A percentile compares a stretch with the other conserved stretches of the same genome.
Conservation (phyloP, 2,797 vertebrate species). For the Anolis apletophallus region DNA sequence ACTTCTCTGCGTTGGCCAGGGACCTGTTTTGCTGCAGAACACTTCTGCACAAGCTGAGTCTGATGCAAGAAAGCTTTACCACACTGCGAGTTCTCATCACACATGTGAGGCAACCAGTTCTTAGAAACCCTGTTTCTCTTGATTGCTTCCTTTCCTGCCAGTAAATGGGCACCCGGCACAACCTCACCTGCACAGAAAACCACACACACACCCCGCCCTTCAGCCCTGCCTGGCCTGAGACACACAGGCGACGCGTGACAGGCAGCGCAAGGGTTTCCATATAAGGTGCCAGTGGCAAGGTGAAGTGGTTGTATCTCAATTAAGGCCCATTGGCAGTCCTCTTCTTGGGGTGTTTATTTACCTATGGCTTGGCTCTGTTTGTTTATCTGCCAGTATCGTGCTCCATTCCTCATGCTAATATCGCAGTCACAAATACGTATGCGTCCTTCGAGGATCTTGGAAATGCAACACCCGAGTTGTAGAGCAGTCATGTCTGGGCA, state of each 20-base stretch:
- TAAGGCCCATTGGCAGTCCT: constrained; percentile 51
- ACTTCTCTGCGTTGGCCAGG: no score
- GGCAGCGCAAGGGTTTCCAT: constrained; percentile 45
- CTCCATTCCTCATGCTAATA: not conserved
- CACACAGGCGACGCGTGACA: constrained; percentile 31
- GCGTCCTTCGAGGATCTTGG: not conserved
- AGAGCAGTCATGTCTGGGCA: not conserved
- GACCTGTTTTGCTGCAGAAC: not conserved
- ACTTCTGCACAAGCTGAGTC: constrained; percentile 42
- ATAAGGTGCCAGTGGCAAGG: constrained; percentile 47
- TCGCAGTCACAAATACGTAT: no score
- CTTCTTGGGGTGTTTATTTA: constrained; percentile 56
- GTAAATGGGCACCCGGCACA: constrained; percentile 83
- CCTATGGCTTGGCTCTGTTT: constrained; percentile 24
- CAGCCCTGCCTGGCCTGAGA: constrained; percentile 61
- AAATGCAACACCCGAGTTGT: not conserved
- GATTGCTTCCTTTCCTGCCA: constrained; percentile 79
- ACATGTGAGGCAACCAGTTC: constrained; percentile 70
- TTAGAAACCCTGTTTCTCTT: constrained; percentile 69
- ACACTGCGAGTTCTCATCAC: constrained; percentile 62
- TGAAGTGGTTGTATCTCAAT: constrained; percentile 40
- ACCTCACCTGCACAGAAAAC: constrained; percentile 82
- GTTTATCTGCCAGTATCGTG: not conserved
- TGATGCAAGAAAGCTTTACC: constrained; percentile 64
- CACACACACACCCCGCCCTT: constrained; percentile 69